Conservation (phyloP, 2,797 vertebrate species). For the Rhynchotus rufescens region DNA sequence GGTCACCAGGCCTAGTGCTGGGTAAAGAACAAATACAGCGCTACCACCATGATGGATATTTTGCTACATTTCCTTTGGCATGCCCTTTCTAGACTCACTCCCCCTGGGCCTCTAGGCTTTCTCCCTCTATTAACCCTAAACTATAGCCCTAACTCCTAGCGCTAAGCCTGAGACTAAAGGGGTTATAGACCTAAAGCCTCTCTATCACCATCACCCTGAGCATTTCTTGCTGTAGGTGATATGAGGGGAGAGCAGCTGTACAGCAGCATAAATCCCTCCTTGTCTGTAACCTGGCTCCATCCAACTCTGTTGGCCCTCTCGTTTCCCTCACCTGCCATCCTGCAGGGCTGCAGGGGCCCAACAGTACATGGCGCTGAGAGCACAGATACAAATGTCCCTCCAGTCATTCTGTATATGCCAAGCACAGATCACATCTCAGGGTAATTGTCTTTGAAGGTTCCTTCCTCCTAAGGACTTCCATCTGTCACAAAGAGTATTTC, state of each 20-base stretch:
- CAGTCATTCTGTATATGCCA: not conserved
- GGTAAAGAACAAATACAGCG: too few species aligned
- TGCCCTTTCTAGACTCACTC: too few species aligned
- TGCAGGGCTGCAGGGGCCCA: not conserved
- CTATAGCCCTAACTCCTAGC: too few species aligned
- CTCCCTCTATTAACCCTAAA: too few species aligned
- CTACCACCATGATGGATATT: too few species aligned
- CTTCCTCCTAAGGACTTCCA: conserved; percentile 21
- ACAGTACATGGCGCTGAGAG: not conserved
- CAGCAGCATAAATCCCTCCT: not conserved
- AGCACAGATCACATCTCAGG: conserved; percentile 16
- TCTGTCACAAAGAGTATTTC: conserved; percentile 55
- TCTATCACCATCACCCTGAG: fast-evolving
- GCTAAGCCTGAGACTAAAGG: not conserved
- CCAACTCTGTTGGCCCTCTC: not conserved
- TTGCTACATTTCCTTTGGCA: too few species aligned
- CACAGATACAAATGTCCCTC: not conserved
- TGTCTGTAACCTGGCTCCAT: not conserved
- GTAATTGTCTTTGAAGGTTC: conserved; percentile 44
- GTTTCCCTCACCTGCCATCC: not conserved
- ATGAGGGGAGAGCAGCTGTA: not conserved
- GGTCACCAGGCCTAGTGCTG: too few species aligned
- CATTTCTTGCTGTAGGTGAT: not conserved
- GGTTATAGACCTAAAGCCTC: not conserved
- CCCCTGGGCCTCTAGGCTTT: too few species aligned